Evolutionary conservation across 2,113 vertebrate genomes (phyloP).

Genomic region (Xenopus tropicalis): DNA sequence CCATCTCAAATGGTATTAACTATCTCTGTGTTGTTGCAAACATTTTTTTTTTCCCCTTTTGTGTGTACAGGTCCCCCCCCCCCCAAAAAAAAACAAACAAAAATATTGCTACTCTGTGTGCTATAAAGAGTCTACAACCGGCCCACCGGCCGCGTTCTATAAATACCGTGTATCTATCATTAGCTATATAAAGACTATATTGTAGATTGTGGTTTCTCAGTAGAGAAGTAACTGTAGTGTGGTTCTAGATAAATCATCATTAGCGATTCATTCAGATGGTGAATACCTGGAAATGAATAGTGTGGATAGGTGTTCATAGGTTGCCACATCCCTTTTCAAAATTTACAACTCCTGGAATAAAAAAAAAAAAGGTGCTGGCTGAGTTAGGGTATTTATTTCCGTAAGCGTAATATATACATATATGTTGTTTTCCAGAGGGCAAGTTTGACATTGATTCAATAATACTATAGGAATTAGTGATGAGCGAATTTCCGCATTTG

Average conservation of each 20-base stretch:
- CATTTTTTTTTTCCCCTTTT: conserved; percentile 49
- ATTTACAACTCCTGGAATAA: conserved; percentile 73
- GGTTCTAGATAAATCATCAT: conserved; percentile 82
- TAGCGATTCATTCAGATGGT: conserved; percentile 83
- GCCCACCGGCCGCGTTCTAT: conserved; percentile 69
- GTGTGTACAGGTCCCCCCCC: conserved; percentile 81
- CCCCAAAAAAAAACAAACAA: conserved; percentile 64
- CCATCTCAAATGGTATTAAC: conserved; percentile 80
- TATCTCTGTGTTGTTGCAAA: conserved; percentile 83
- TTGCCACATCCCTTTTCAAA: conserved; percentile 75
- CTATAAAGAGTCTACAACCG: conserved; percentile 75
- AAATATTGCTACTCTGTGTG: conserved; percentile 82
- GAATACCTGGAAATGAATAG: conserved; percentile 80
- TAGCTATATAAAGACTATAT: conserved; percentile 82
- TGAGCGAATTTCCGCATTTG: no score
- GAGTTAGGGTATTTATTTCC: conserved; percentile 78
- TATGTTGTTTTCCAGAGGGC: conserved; percentile 70
- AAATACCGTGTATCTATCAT: conserved; percentile 87
- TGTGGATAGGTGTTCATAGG: conserved; percentile 78
- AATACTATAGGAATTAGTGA: no score
- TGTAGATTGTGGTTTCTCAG: conserved; percentile 87
- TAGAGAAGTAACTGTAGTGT: conserved; percentile 88
- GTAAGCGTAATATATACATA: conserved; percentile 70
- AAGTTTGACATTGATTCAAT: conserved; percentile 72
- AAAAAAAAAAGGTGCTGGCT: conserved; percentile 79